Evolutionary conservation across 92 coral and sea anemone species (phyloP), one percentile per base, ranked within the genome.

Genomic region (Porites rus): DNA sequence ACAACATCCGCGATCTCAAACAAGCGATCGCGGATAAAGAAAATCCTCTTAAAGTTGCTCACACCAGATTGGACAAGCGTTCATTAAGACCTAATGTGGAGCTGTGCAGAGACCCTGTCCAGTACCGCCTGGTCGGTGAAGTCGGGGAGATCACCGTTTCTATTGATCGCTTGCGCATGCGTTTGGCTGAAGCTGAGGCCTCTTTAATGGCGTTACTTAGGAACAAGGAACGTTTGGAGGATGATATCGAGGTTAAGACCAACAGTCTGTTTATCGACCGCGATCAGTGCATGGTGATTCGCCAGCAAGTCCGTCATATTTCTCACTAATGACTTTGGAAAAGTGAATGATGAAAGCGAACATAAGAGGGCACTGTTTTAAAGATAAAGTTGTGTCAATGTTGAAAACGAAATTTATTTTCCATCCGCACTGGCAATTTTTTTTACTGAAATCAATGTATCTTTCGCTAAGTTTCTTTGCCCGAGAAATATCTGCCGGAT

Each of bases 21-120:
- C 85, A 84, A 78, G 98, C 98, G 65, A 96, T 96, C 46, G 95
- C 94, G 1, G 94, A 95, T 76, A 96, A 96, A 62, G 99, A 96
- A 50, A 91, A 91, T 46, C 99, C 99, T 4, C 95, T 96, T 13
- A 96, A 95, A 78, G 97, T 96, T 59, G 99, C 99, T n/a, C 99
- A 96, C 78, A 96, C 99, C 18, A 90, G 99, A 38, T 77, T 96
- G 25, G 99, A 96, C 92, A 96, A 96, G 87, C 98, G 99, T 8
- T 96, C 99, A n/a, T 66, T 92, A 68, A 92, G 99, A 25, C 99
- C 99, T 19, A 96, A 96, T 72, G 98, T 96, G 50, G 99, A 96
- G 88, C 94, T 96, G 71, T 96, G 99, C 77, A 90, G 98, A 3
- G 99, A 96, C 68, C 95, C 98, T 1, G 98, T 96, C 9, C 99